Evolutionary conservation across 2,113 vertebrate genomes (phyloP).

Genomic region (Spea multiplicata): DNA sequence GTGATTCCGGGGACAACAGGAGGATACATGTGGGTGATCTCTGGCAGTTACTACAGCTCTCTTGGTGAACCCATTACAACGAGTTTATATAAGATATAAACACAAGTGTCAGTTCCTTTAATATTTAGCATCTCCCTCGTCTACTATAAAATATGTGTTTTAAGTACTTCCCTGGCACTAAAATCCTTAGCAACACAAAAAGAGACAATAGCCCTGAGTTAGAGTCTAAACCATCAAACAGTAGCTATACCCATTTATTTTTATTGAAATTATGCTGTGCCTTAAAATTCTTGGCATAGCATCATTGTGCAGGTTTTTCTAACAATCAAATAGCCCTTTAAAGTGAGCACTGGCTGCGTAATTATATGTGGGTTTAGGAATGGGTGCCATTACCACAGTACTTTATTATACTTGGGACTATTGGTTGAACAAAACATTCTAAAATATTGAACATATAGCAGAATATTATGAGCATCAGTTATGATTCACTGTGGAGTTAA

Average conservation of each 20-base stretch:
- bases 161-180: too few species aligned
- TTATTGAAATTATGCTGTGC: conserved; percentile 1
- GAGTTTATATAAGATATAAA: too few species aligned
- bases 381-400: conserved; percentile 30
- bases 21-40: too few species aligned
- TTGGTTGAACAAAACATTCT: conserved; percentile 56
- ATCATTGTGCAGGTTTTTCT: not conserved
- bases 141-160: too few species aligned
- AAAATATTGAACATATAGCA: conserved; percentile 63
- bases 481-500: conserved; percentile 45
- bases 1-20: too few species aligned
- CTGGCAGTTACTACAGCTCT: too few species aligned
- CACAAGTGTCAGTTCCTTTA: too few species aligned
- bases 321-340: conserved; percentile 2
- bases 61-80: too few species aligned
- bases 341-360: conserved; percentile 51
- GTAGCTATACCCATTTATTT: not conserved
- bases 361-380: conserved; percentile 56
- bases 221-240: not conserved
- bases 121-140: too few species aligned
- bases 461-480: conserved; percentile 54
- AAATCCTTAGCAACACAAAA: too few species aligned
- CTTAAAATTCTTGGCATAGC: conserved; percentile 4
- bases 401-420: conserved; percentile 51
- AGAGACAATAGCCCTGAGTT: too few species aligned